Evolutionary conservation across 1,140 invertebrate genomes (phyloP), one percentile per base, ranked within the genome.

Genomic region (Drosophila parabipectinata): DNA sequence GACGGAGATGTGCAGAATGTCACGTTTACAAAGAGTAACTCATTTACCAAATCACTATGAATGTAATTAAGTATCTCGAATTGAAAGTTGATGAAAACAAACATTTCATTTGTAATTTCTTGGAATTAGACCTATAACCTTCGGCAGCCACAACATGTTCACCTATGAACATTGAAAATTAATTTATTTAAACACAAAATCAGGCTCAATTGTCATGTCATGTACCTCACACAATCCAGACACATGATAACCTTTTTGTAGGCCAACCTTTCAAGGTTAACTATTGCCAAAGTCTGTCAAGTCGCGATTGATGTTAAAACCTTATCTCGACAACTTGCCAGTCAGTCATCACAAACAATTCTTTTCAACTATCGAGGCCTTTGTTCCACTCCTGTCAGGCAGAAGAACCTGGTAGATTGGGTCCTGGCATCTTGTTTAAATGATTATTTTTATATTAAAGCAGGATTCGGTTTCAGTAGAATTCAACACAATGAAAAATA

Each of bases 361-460:
- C 71, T 51, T 57, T 73, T n/a, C 9, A 18, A 26, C 21, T 28
- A 37, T 37, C 1, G 41, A 18, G 72, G 56, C 15, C 50, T 66
- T 74, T 75, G 72, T 73, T 73, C 51, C 45, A 37, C 21, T 34
- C 39, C 18, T 63, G 54, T 47, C 61, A 34, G 61, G 41, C 52
- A 9, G 14, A 45, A 67, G 4, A 30, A 18, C 64, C 64, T 53
- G 59, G 37, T 5, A 15, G 51, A 39, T 48, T 57, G 67, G 52
- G 51, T 68, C 51, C 51, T 69, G 44, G 51, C 32, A 57, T 37
- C 61, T 48, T 55, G 58, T 52, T 62, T 51, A 69, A 66, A 78
- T 82, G 79, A 78, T 82, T 82, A 78, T 82, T 60, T 79, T 83
- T 83, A 61, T 83, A 75, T 83, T 83, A 75, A 82, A 82, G 79